These are phyloP conservation scores for Aradophagus sp. DNA, from an alignment of 1,140 invertebrate genomes.

Conservation along the genomic window DNA sequence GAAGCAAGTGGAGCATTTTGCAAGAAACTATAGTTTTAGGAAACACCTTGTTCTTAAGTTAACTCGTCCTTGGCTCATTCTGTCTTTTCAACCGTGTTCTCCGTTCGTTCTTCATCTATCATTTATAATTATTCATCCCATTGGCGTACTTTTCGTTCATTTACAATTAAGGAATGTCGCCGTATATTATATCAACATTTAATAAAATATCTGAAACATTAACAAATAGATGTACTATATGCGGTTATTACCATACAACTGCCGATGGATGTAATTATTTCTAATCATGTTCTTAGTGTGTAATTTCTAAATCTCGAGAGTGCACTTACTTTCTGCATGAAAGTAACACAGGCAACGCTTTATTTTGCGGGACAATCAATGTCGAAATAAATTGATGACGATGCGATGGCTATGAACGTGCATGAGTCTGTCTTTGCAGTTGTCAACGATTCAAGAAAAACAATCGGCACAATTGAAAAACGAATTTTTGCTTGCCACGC, in stretches of 20 bases:
- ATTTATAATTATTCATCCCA: constrained; percentile 35
- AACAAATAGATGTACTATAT: constrained; percentile 72
- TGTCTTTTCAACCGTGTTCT: constrained; percentile 20
- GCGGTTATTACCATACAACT: constrained; percentile 67
- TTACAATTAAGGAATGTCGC: constrained; percentile 72
- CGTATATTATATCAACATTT: constrained; percentile 74
- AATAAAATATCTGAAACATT: constrained; percentile 75
- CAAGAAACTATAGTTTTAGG: constrained; percentile 61
- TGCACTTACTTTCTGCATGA: constrained; percentile 46
- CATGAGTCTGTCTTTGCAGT: constrained; percentile 34
- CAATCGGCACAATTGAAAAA: constrained; percentile 29
- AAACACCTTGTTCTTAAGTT: constrained; percentile 40
- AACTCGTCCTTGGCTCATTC: constrained; percentile 43
- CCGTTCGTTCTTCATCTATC: constrained; percentile 18
- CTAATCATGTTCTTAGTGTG: constrained; percentile 47
- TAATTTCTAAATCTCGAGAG: constrained; percentile 51
- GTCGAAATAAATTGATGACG: constrained; percentile 43
- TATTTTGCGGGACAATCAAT: constrained; percentile 34
- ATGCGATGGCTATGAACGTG: constrained; percentile 44
- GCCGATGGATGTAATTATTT: constrained; percentile 55
- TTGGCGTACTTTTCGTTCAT: constrained; percentile 31
- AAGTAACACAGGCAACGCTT: constrained; percentile 33
- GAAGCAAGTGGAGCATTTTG: constrained; percentile 62
- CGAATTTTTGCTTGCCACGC: constrained; percentile 25
- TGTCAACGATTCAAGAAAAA: constrained; percentile 28